Evolutionary conservation across 92 coral and sea anemone species (phyloP).

Genomic region (Palythoa caribaeorum): DNA sequence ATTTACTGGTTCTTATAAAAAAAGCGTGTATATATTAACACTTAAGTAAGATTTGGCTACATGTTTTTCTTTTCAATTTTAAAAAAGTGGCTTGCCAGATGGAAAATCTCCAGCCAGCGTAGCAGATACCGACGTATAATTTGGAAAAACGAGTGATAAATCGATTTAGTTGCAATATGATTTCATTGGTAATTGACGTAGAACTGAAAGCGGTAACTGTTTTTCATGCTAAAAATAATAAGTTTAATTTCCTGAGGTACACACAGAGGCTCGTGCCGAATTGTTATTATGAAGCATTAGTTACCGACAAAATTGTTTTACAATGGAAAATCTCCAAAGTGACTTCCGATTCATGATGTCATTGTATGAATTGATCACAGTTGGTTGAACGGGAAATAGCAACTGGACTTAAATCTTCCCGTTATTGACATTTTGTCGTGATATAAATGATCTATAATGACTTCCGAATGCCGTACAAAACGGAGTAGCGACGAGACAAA

Average conservation of each 20-base stretch:
- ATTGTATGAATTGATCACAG: not conserved
- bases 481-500: no score
- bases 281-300: not conserved
- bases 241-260: constrained; percentile 12
- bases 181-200: not conserved
- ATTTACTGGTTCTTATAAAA: no score
- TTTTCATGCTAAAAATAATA: not conserved
- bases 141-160: no score
- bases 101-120: no score
- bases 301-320: not conserved
- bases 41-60: no score
- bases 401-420: constrained; percentile 1
- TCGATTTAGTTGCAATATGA: not conserved
- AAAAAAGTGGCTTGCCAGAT: no score
- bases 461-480: not conserved
- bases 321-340: not conserved
- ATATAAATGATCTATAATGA: not conserved
- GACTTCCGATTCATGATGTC: constrained; percentile 13
- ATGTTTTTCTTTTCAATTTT: no score
- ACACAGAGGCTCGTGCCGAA: constrained; percentile 3
- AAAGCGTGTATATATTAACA: no score
- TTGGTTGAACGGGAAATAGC: constrained; percentile 20
- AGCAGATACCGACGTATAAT: no score
- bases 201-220: not conserved
- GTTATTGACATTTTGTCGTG: not conserved